phyloP scores from a whole-genome alignment of 2,113 vertebrate species.

The Ailurus styani region DNA sequence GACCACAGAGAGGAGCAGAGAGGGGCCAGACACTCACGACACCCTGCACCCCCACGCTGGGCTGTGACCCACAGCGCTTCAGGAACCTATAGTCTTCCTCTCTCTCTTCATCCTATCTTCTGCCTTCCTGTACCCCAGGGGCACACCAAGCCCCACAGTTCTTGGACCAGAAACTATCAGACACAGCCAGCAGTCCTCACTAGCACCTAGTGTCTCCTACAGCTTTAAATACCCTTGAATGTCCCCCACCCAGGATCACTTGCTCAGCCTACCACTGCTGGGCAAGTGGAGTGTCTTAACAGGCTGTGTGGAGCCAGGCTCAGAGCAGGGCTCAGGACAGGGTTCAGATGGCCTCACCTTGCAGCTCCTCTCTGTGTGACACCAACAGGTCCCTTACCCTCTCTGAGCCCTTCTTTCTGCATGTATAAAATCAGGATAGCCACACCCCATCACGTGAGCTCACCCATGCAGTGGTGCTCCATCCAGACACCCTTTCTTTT shows the following conservation, averaged over 20 bases:
- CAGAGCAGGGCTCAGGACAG: too few relatives aligned
- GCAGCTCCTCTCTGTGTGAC: neutral
- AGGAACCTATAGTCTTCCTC: neutral
- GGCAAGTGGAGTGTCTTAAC: neutral
- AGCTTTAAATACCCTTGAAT: neutral
- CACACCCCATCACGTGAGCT: neutral
- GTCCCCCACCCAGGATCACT: neutral
- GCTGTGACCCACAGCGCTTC: too few relatives aligned
- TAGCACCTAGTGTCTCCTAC: neutral
- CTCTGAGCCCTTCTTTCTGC: neutral
- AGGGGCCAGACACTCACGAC: rapidly evolving
- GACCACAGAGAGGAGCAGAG: too few relatives aligned
- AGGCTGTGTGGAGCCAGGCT: rapidly evolving
- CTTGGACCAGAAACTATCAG: neutral
- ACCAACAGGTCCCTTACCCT: neutral
- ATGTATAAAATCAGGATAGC: neutral
- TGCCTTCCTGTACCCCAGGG: rapidly evolving
- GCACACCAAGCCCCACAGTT: neutral
- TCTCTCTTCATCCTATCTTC: neutral
- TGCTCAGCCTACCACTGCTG: neutral
- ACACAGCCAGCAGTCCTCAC: neutral
- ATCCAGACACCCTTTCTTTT: too few relatives aligned
- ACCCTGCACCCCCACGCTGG: neutral
- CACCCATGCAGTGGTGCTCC: rapidly evolving
- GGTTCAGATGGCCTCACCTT: neutral